Conservation (phyloP, 37 sponge, comb jelly and placozoan genomes). For the Sycon ciliatum region DNA sequence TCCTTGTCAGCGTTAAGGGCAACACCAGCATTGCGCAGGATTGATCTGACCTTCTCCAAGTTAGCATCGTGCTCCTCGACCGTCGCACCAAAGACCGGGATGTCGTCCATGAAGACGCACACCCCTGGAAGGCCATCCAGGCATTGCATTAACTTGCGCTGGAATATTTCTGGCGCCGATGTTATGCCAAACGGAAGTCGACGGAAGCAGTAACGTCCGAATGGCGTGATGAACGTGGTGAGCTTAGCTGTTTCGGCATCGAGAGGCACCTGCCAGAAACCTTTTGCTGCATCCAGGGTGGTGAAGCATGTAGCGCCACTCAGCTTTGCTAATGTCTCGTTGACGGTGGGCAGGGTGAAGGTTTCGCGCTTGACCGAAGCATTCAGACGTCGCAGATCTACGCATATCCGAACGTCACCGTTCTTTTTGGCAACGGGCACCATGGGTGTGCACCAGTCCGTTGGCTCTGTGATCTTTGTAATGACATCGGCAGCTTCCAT, state of each 20-base stretch:
- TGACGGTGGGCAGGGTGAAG: conserved; percentile 25
- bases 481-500: too few relatives aligned
- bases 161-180: conserved; percentile 44
- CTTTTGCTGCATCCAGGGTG: conserved; percentile 26
- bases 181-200: conserved; percentile 42
- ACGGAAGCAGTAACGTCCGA: conserved; percentile 18
- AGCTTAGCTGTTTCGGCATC: conserved; percentile 14
- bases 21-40: too few relatives aligned
- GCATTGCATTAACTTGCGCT: too few relatives aligned
- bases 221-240: conserved; percentile 53
- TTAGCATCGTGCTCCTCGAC: too few relatives aligned
- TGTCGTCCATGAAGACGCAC: too few relatives aligned
- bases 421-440: conserved; percentile 13
- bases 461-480: conserved; percentile 27
- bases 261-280: conserved; percentile 47
- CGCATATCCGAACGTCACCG: conserved; percentile 24
- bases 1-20: too few relatives aligned
- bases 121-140: too few relatives aligned
- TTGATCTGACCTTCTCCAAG: too few relatives aligned
- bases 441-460: conserved; percentile 35
- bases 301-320: conserved; percentile 31
- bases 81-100: too few relatives aligned
- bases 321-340: conserved; percentile 31
- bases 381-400: conserved; percentile 36
- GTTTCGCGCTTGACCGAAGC: conserved; percentile 19